A percentile compares a stretch with the other conserved stretches of the same genome.
Evolutionary conservation across 2,888 invertebrate species (phyloP).

Genomic region (Clepsis dumicolana): DNA sequence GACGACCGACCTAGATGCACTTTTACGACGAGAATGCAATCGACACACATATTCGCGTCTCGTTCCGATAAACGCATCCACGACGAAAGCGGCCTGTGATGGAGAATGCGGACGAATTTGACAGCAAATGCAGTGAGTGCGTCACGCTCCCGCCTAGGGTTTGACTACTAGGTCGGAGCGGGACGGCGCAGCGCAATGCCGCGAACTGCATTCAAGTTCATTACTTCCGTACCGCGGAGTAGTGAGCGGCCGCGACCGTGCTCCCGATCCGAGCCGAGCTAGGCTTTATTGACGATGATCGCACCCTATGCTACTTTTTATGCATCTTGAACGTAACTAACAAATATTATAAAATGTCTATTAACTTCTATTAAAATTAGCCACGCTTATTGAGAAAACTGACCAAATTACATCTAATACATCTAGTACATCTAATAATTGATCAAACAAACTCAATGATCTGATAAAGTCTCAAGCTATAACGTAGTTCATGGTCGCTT

Average conservation of each 20-base stretch:
- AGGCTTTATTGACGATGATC: conserved; percentile 56
- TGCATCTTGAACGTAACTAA: conserved; percentile 28
- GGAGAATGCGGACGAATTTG: conserved; percentile 85
- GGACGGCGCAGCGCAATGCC: conserved; percentile 73
- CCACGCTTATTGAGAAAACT: neutral
- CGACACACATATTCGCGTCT: conserved; percentile 86
- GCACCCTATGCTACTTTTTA: conserved; percentile 35
- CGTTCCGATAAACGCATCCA: conserved; percentile 86
- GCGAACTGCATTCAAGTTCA: conserved; percentile 85
- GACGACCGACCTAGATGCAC: conserved; percentile 85
- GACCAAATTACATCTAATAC: neutral
- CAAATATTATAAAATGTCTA: conserved; percentile 10
- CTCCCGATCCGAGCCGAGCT: conserved; percentile 63
- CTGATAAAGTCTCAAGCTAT: neutral
- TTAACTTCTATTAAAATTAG: neutral
- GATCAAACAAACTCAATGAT: neutral
- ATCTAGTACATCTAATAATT: neutral
- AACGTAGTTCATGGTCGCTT: neutral
- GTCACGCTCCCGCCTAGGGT: conserved; percentile 79
- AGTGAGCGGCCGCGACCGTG: conserved; percentile 74
- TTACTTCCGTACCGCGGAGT: conserved; percentile 81
- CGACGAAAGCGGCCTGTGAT: conserved; percentile 85
- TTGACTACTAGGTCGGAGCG: conserved; percentile 70
- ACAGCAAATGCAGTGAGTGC: conserved; percentile 82
- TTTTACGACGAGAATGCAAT: conserved; percentile 84